These are phyloP conservation scores for Bothrops jararaca DNA, from an alignment of 2,113 vertebrate genomes.

Conservation along the genomic window DNA sequence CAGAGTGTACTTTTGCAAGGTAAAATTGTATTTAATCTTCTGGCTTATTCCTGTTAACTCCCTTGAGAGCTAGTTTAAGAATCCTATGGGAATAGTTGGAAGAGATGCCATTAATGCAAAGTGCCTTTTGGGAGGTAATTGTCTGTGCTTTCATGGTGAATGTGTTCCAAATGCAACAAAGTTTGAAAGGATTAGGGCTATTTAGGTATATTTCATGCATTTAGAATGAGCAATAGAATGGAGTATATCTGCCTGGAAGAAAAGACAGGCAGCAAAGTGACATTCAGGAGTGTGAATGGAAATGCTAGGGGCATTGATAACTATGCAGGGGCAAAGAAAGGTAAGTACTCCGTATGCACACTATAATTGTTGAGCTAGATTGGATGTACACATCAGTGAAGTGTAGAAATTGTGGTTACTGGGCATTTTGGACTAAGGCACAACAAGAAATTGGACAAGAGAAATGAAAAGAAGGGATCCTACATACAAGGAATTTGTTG, in stretches of 20 bases:
- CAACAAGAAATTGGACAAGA: neutral
- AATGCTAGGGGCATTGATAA: neutral
- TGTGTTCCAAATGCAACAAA: neutral
- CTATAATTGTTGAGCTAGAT: neutral
- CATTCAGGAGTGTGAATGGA: neutral
- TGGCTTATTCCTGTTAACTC: neutral
- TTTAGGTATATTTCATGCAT: neutral
- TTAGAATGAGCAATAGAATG: neutral
- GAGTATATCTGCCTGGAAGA: neutral
- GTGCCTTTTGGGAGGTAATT: neutral
- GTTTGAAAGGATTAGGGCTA: neutral
- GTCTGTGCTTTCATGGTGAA: neutral
- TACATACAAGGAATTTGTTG: neutral
- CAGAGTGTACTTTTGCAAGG: neutral
- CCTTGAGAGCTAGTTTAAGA: neutral
- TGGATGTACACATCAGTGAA: neutral
- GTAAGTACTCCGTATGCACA: neutral
- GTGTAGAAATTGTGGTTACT: neutral
- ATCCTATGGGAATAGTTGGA: neutral
- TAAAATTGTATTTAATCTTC: neutral
- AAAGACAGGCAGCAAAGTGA: neutral
- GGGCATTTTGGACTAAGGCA: neutral
- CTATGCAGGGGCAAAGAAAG: neutral
- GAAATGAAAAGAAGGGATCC: neutral
- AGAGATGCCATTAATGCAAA: neutral